Base-by-base conservation (phyloP, 2,113 vertebrate species). In the Cottus gobio region DNA sequence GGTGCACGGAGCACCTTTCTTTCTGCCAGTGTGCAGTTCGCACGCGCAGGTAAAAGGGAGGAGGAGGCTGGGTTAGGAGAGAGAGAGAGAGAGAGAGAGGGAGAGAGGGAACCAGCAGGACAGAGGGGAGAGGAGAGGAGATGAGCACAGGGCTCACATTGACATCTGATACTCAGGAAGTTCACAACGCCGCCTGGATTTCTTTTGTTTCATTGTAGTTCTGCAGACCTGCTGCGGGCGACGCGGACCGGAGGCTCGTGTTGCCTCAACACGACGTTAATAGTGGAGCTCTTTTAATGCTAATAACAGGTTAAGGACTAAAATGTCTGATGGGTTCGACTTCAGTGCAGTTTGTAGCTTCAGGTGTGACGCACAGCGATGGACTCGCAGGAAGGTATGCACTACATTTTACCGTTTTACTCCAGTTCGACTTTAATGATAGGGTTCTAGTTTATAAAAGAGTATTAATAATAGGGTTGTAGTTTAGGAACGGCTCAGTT, bases 161-260 rank as follows among this genome's bases (percentile, higher is more conserved):
- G 95, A 95, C 93, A 96, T 93, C 82, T 93, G 95, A 96, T 95
- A 96, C 96, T 94, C 96, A 96, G 96, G 96, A 96, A 96, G 96
- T 96, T 91, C 82, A 91, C 81, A 81, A 92, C 86, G 90, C 86
- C 87, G 92, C 91, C 92, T 92, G 94, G 92, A 94, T 94, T 94
- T 94, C 94, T 95, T 93, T 96, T 95, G 95, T 96, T 91, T 94
- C 93, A 87, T 93, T 94, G 93, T 94, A 91, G 93, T 90, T 90
- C 75, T 88, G 89, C 93, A 82, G 87, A 79, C 85, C 78, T 82
- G 90, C 87, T 77, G 83, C 71, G 48, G 83, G 82, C 76, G 31
- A 69, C 82, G 48, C 81, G 72, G 77, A 75, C 74, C 75, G 69
- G 50, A 79, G 71, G 75, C 72, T 82, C 22, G 48, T 78, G 85